Base-by-base conservation (phyloP, 2,888 invertebrate species). In the Ischnus inquisitorius region DNA sequence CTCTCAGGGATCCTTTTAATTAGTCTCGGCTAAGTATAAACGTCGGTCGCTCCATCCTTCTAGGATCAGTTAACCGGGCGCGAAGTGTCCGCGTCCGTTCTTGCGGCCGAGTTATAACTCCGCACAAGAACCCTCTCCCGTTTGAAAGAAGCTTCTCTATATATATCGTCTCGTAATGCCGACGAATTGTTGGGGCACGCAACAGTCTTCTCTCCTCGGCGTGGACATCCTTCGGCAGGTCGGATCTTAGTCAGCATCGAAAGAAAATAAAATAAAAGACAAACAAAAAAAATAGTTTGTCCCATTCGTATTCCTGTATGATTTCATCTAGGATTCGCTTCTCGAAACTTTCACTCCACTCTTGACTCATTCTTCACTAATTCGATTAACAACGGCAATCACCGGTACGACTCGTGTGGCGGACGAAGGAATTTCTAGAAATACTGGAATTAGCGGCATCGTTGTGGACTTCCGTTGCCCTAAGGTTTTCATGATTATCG, bases 1-100 rank as follows among this genome's bases (percentile, higher is more conserved):
- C 87, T 74, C 85, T 82, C 88, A 87, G 88, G 6, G 90, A 89
- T 92, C 92, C 91, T 92, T 92, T 92, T 93, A 93, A 93, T 93
- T 93, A 92, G 90, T 88, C 87, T 83, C 87, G 86, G 87, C 82
- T 86, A 86, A 89, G 89, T 89, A 89, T 86, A 88, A 89, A 86
- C 86, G 87, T 86, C 88, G 86, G 86, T 83, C 83, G 64, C 69
- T 79, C 74, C 76, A 75, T 80, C 83, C 80, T n/a, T 79, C 79
- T 46, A 82, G 76, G 84, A 85, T 84, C 84, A 85, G 85, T 87
- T 85, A 85, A 85, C 77, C 71, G 74, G 78, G 82, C 82, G 84
- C 81, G 75, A 83, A 82, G 82, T 83, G 79, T 85, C 79, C 71
- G 65, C 41, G 46, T 60, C 57, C 57, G 16, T 76, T 68, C 69